Evolutionary conservation across 1,140 invertebrate species (phyloP), one percentile per base, ranked within the genome.

Genomic region (Drosophila bipectinata): DNA sequence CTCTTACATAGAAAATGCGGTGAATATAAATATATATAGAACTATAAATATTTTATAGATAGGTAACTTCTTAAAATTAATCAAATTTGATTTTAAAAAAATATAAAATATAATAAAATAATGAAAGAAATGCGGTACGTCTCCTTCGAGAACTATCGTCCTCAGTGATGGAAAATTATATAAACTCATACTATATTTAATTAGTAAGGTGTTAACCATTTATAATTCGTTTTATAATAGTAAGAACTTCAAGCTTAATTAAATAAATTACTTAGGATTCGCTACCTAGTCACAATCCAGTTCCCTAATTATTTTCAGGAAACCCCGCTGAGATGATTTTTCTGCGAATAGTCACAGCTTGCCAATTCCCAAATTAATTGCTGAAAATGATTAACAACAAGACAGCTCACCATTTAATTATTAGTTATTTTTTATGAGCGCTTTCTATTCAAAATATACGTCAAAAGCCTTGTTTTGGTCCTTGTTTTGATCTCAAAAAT

Each of bases 211-310:
- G 26, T 7, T 28, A 28, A 5, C 6, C 26, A 28, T 28, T 28
- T 28, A 28, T 28, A 28, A 28, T 5, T 28, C 1, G 6, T 28
- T 28, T 6, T 28, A 28, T 28, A 28, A 28, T 28, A 28, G 6
- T 28, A 28, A 28, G 26, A 28, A 28, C 26, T 28, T 59, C 37
- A 30, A 63, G 37, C 12, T 51, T 63, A 66, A 10, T 24, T 51
- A 66, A 66, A 10, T 66, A 45, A 66, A 59, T 66, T 39, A 45
- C n/a, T 63, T 63, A 28, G 44, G 48, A 66, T 66, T 49, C 59
- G 32, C 54, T 39, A 68, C 39, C 21, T 9, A 39, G 34, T 44
- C 7, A 0, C 15, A 10, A 26, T 12, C 68, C 39, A 48, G 55
- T 57, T 57, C 26, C 63, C 37, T 12, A 57, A 69, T 69, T 30